Evolutionary conservation across 2,888 invertebrate genomes (phyloP).

Genomic region (Dryobotodes eremita): DNA sequence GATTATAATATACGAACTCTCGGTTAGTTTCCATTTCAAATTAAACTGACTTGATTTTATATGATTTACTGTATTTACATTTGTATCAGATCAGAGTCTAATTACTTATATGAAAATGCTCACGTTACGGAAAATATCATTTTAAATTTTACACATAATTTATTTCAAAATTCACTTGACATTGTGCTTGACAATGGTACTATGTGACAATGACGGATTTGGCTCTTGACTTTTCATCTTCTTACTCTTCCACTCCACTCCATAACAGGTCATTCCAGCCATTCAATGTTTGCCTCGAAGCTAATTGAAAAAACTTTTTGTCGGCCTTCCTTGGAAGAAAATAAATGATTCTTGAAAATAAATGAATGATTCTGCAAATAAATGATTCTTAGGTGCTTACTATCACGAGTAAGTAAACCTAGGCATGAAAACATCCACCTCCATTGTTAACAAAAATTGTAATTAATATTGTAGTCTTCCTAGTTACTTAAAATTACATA

Average conservation of each 20-base stretch:
- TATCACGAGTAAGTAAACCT: neutral
- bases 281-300: neutral
- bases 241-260: neutral
- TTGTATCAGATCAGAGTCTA: slow-evolving; percentile 23
- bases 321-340: neutral
- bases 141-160: slow-evolving; percentile 54
- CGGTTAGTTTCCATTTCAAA: slow-evolving; percentile 27
- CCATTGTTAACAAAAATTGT: neutral
- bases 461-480: neutral
- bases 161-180: slow-evolving; percentile 34
- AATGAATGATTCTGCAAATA: neutral
- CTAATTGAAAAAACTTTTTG: neutral
- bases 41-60: neutral
- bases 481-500: too few relatives aligned
- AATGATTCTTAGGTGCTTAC: neutral
- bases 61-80: slow-evolving; percentile 33
- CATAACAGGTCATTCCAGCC: slow-evolving; percentile 9
- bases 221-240: slow-evolving; percentile 15
- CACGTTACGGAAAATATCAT: slow-evolving; percentile 33
- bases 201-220: slow-evolving; percentile 24
- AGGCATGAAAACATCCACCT: neutral
- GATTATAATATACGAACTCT: neutral
- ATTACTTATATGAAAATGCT: slow-evolving; percentile 11
- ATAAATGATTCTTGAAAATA: neutral
- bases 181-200: slow-evolving; percentile 39